phyloP scores from a whole-genome alignment of 2,113 vertebrate genomes.

The Chunga burmeisteri region DNA sequence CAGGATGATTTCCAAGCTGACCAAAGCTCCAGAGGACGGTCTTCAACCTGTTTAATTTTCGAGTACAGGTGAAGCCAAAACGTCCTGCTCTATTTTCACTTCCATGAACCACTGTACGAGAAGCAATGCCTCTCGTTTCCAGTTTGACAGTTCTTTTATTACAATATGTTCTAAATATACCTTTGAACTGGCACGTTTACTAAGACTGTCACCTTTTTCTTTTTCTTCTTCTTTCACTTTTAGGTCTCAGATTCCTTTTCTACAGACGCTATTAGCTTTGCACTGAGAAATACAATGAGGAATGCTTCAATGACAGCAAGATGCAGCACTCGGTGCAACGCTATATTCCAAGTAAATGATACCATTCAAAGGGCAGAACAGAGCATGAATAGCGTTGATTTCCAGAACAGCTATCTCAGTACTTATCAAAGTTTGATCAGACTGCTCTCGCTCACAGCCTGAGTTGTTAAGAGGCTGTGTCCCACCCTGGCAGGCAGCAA shows the following conservation, averaged over 20 bases:
- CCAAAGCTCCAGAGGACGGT: neutral
- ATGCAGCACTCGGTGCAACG: slow-evolving; percentile 31
- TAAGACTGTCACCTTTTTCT: neutral
- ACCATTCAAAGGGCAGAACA: slow-evolving; percentile 43
- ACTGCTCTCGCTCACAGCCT: neutral
- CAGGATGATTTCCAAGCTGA: neutral
- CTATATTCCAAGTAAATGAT: slow-evolving; percentile 52
- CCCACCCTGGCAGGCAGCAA: neutral
- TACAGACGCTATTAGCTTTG: slow-evolving; percentile 4
- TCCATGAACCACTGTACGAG: neutral
- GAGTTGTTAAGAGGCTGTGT: neutral
- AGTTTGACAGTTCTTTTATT: neutral
- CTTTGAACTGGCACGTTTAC: neutral
- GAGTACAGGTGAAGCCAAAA: neutral
- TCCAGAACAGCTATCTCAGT: slow-evolving; percentile 40
- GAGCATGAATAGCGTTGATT: slow-evolving; percentile 44
- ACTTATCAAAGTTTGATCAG: slow-evolving; percentile 21
- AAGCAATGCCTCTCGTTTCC: neutral
- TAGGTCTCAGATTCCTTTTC: neutral
- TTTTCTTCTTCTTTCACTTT: neutral
- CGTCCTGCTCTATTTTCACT: neutral
- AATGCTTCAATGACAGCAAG: slow-evolving; percentile 54
- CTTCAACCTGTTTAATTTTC: neutral
- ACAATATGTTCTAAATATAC: neutral
- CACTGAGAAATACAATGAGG: slow-evolving; percentile 32